phyloP scores from a whole-genome alignment of 2,797 vertebrate species.

The Rhinogobio ventralis region DNA sequence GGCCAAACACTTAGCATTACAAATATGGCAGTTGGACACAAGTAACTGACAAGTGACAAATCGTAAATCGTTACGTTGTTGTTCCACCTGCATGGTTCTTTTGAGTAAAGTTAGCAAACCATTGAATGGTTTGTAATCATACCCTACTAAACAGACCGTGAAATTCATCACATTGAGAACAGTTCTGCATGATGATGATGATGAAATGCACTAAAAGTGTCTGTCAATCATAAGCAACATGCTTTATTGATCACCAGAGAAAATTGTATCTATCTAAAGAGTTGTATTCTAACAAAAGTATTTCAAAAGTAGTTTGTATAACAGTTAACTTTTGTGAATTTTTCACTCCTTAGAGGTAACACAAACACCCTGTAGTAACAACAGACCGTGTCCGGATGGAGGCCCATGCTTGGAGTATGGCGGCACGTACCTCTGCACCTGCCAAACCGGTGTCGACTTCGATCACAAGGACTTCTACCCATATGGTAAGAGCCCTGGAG shows the following conservation, averaged over 20 bases:
- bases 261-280: constrained; percentile 1
- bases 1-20: neutral
- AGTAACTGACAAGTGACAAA: neutral
- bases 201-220: neutral
- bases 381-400: constrained; percentile 89
- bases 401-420: constrained; percentile 94
- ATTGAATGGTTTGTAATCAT: neutral
- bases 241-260: neutral
- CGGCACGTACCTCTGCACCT: constrained; percentile 92
- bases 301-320: constrained; percentile 8
- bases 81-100: neutral
- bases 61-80: neutral
- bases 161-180: neutral
- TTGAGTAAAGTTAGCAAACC: neutral
- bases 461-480: constrained; percentile 79
- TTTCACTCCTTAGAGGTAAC: constrained; percentile 84
- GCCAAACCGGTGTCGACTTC: constrained; percentile 83
- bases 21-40: neutral
- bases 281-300: neutral
- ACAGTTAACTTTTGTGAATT: neutral
- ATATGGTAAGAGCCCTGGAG: constrained; percentile 78
- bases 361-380: constrained; percentile 91
- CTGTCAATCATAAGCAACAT: neutral
- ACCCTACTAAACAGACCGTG: neutral
- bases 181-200: neutral